phyloP scores from a whole-genome alignment of 2,888 invertebrate genomes.

The Leucoptera coffeella region DNA sequence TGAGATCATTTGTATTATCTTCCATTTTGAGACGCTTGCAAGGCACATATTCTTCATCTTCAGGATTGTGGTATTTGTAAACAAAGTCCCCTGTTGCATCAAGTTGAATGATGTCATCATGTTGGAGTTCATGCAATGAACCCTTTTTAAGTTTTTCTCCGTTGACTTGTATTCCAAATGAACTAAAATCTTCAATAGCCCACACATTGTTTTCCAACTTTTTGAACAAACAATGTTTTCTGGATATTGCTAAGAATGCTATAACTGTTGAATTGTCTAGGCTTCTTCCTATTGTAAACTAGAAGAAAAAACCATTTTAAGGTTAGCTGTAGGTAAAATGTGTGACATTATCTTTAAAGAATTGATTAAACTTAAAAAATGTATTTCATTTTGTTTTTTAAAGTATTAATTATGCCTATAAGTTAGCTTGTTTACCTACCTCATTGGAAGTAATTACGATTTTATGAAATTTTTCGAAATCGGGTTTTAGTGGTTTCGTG shows the following conservation, averaged over 20 bases:
- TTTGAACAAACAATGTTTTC: conserved; percentile 51
- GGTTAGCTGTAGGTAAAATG: too few relatives aligned
- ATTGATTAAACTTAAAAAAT: too few relatives aligned
- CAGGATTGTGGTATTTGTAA: conserved; percentile 19
- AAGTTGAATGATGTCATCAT: conserved; percentile 25
- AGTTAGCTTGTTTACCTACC: conserved; percentile 13
- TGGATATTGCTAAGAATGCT: conserved; percentile 45
- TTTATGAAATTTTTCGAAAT: conserved; percentile 17
- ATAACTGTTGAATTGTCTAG: conserved; percentile 44
- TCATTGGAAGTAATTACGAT: conserved; percentile 18
- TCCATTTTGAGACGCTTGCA: conserved; percentile 26
- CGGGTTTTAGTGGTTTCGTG: conserved; percentile 19
- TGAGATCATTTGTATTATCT: conserved; percentile 10
- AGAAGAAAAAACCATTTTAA: conserved; percentile 12
- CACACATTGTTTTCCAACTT: conserved; percentile 30
- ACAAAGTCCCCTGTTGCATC: conserved; percentile 26
- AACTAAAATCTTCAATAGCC: conserved; percentile 47
- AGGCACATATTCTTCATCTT: conserved; percentile 12
- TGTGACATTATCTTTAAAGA: too few relatives aligned
- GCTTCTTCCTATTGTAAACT: conserved; percentile 56
- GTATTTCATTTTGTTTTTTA: too few relatives aligned
- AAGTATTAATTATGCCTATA: neutral
- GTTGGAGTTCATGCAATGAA: conserved; percentile 12
- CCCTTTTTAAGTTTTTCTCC: conserved; percentile 23
- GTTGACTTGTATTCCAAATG: conserved; percentile 41